Conservation (phyloP, 2,113 vertebrate species). For the Hemiprocne comata region DNA sequence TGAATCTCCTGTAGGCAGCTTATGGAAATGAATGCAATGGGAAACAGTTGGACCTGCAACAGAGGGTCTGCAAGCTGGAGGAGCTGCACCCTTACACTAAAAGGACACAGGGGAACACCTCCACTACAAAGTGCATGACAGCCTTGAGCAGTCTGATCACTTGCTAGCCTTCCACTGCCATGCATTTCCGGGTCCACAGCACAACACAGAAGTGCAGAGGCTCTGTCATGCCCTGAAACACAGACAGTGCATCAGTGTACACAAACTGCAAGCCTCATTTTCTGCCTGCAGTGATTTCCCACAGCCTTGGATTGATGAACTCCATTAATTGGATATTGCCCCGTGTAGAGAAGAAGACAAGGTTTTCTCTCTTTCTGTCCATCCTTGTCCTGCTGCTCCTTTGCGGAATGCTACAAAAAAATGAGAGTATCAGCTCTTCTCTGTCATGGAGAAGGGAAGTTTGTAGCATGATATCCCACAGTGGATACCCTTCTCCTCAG, state of each 20-base stretch:
- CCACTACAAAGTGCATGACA: background rate
- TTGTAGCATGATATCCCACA: no score
- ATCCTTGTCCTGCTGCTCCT: background rate
- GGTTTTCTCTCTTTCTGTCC: background rate
- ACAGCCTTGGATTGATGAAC: background rate
- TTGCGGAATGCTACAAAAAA: no score
- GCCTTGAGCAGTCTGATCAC: background rate
- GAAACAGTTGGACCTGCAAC: background rate
- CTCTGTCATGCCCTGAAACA: background rate
- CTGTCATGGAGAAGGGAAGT: no score
- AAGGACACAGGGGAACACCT: background rate
- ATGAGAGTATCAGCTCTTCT: no score
- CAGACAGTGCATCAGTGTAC: background rate
- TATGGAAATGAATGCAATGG: background rate
- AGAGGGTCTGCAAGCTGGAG: background rate
- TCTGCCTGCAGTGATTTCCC: background rate
- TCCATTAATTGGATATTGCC: no score
- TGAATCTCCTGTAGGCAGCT: background rate
- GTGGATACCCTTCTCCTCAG: no score
- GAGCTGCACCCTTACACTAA: background rate
- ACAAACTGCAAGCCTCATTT: background rate
- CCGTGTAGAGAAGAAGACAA: background rate
- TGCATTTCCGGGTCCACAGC: background rate
- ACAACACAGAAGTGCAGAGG: background rate
- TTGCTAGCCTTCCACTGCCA: accelerated